Conservation (phyloP, 2,797 vertebrate species). For the Phataginus tricuspis region DNA sequence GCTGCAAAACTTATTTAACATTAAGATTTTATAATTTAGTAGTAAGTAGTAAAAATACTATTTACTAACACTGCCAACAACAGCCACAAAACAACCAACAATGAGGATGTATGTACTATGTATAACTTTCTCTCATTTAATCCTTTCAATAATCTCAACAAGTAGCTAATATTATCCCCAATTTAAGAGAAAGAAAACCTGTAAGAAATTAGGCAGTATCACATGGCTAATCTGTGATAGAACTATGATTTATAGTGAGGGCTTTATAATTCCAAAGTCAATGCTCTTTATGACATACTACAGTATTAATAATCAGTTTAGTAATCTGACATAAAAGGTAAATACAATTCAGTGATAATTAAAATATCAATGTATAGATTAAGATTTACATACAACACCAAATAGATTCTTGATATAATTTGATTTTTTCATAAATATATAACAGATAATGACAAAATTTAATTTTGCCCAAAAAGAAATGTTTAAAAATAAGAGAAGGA, state of each 20-base stretch:
- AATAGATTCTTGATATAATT: not conserved
- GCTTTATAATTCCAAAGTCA: not conserved
- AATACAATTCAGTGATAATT: constrained; percentile 1
- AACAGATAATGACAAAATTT: not conserved
- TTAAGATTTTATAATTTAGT: not conserved
- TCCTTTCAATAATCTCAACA: not conserved
- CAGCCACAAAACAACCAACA: not conserved
- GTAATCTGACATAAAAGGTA: not conserved
- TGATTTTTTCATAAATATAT: not conserved
- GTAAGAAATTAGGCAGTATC: not conserved
- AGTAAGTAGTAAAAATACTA: not conserved
- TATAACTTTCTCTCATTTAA: not conserved
- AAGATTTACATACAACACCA: not conserved
- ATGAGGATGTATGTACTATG: not conserved
- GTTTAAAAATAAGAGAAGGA: not conserved
- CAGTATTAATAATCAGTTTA: not conserved
- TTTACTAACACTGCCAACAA: not conserved
- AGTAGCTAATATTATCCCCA: not conserved
- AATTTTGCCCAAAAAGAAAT: not conserved
- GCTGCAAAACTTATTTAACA: not conserved
- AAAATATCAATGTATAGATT: not conserved
- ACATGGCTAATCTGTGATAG: not conserved
- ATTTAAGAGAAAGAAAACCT: not conserved
- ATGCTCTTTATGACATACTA: not conserved
- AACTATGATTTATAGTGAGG: not conserved